A percentile compares a stretch with the other conserved stretches of the same genome.
phyloP scores from a whole-genome alignment of 2,888 invertebrate species.

The Dichetophora obliterata region DNA sequence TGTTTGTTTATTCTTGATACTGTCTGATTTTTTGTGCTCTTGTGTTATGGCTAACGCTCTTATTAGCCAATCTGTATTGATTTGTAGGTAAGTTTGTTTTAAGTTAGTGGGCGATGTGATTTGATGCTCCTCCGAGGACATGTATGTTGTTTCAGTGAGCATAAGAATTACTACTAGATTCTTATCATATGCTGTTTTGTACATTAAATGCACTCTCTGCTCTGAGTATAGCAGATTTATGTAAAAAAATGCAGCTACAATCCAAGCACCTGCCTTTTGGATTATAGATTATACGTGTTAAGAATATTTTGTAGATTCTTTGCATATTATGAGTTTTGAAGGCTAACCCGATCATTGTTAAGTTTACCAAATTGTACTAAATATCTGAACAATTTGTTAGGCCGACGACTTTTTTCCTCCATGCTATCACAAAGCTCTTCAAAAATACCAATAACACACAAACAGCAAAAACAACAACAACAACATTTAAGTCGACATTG shows the following conservation, averaged over 20 bases:
- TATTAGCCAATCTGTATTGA: constrained; percentile 31
- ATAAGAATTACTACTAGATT: constrained; percentile 14
- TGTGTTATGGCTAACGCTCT: constrained; percentile 27
- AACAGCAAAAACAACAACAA: constrained; percentile 32
- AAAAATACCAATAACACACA: neutral
- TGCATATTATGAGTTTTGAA: too few species aligned
- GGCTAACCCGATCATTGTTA: too few species aligned
- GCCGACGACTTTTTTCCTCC: neutral
- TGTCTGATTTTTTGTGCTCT: neutral
- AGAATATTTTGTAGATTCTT: too few species aligned
- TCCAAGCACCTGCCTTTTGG: too few species aligned
- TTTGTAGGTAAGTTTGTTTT: constrained; percentile 1
- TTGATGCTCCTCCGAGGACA: neutral
- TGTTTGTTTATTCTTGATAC: neutral
- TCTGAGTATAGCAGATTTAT: neutral
- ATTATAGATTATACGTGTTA: too few species aligned
- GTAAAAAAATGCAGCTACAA: too few species aligned
- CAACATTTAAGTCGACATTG: constrained; percentile 20
- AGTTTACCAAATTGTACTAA: neutral
- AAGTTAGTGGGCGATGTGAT: constrained; percentile 23
- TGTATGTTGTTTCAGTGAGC: neutral
- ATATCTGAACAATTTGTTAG: constrained; percentile 7
- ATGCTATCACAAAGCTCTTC: neutral
- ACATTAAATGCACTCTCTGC: constrained; percentile 11
- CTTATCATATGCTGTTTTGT: constrained; percentile 5